Base-by-base conservation (phyloP, 2,113 vertebrate species). In the Ceuthmochares aereus region DNA sequence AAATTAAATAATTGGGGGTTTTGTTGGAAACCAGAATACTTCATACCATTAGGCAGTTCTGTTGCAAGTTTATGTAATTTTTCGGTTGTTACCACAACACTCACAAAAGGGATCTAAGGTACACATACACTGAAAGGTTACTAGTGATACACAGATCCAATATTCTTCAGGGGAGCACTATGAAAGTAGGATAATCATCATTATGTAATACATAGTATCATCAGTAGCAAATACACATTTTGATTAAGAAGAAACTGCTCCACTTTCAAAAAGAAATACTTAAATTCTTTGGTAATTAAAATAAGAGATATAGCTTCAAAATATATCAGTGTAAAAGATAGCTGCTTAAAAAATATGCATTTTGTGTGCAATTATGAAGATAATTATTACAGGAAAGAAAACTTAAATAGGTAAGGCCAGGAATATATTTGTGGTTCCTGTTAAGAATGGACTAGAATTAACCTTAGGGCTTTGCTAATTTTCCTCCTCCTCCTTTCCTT, bases 1-100 rank as follows among this genome's bases (percentile, higher is more conserved):
- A 77, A 93, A 94, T 93, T 74, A 96, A 95, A 36, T 92, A 93
- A 93, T n/a, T 96, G 79, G 88, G 88, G 60, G 83, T 92, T 96
- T 94, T 92, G 85, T 64, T 92, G 84, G 76, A 96, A 96, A 86
- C 72, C 82, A 93, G 89, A 95, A 74, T 34, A 37, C 68, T 96
- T 84, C 0, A 4, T 60, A 77, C 56, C 56, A 93, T 62, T 70
- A 76, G 84, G 85, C 79, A 93, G 89, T 81, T 90, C 79, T 67
- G 80, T 49, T 93, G 75, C 82, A 91, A 84, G 51, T 94, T 88
- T 88, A 91, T 36, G 37, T 67, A 37, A 45, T 84, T 84, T 92
- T 89, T 62, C 30, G 84, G 67, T 80, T 87, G 40, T 79, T 87
- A 85, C 49, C 66, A 36, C 68, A 91, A 63, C 30, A 63, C 42